Evolutionary conservation across 2,888 invertebrate species (phyloP), one percentile per base, ranked within the genome.

Genomic region (Micoletzkya japonica): DNA sequence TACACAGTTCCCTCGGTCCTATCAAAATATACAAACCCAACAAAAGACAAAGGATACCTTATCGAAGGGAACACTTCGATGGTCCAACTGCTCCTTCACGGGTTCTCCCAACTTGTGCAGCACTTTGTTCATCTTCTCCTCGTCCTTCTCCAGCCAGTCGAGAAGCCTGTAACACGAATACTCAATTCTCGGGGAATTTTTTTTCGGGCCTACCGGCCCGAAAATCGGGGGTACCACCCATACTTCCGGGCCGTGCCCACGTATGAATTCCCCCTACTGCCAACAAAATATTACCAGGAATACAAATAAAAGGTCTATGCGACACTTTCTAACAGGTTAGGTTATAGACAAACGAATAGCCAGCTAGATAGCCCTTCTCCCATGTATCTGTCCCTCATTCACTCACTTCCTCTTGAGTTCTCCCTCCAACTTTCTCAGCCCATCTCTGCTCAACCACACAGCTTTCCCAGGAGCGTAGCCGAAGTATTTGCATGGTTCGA

Each of bases 401-500:
- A 63, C 63, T 63, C 50, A 83, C n/a, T 77, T 56, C 37, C 78
- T 73, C 66, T 82, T 82, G 64, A 84, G 72, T 20, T 74, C 73
- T n/a, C 74, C 77, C 57, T 84, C 84, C 50, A 79, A 52, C 20
- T 74, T 59, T 44, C 84, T 76, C 44, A 84, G 74, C 34, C 75
- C 74, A 0, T 71, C 70, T 70, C 84, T 73, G 20, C 75, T 81
- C 66, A 84, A 72, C 84, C 84, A 84, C 17, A 81, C 80, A 34
- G 73, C 61, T 36, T 74, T 71, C 2, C 72, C 70, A 2, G 74
- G 70, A 54, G 76, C 76, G 61, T 76, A 78, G 4, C 75, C 74
- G 73, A 84, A 84, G 78, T 76, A 84, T 24, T 71, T 71, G 66
- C 77, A 76, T 34, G 84, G 84, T 56, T 84, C 83, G 69, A 81